phyloP scores from a whole-genome alignment of 1,140 invertebrate genomes.

The Drosophila pseudoananassae region DNA sequence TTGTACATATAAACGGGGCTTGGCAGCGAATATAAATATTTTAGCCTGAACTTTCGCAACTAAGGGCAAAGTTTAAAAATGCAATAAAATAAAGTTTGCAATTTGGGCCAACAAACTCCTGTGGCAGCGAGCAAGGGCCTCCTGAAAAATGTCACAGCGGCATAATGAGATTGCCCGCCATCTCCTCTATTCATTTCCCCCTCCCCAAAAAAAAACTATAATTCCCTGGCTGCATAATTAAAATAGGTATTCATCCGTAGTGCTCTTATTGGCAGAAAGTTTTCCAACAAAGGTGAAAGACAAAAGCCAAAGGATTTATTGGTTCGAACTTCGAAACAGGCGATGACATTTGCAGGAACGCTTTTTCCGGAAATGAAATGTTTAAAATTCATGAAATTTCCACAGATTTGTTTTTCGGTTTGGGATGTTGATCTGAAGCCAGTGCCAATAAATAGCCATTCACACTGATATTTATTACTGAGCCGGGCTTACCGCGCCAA shows the following conservation, averaged over 20 bases:
- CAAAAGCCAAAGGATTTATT: conserved; percentile 65
- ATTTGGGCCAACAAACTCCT: conserved; percentile 24
- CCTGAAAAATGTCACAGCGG: conserved; percentile 63
- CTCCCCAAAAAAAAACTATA: neutral
- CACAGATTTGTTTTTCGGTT: conserved; percentile 23
- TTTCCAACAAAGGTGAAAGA: conserved; percentile 66
- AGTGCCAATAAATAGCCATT: neutral
- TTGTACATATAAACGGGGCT: conserved; percentile 5
- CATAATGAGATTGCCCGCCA: conserved; percentile 57
- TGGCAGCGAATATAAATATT: conserved; percentile 61
- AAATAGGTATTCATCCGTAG: conserved; percentile 18
- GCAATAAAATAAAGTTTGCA: conserved; percentile 80
- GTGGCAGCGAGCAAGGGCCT: conserved; percentile 18
- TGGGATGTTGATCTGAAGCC: neutral
- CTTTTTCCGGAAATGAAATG: conserved; percentile 20
- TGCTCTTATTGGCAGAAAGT: conserved; percentile 26
- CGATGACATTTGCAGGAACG: conserved; percentile 51
- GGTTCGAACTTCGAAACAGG: conserved; percentile 19
- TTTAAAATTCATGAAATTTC: conserved; percentile 52
- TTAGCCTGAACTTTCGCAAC: conserved; percentile 60
- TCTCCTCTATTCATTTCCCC: neutral
- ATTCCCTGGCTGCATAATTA: conserved; percentile 54
- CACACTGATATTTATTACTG: conserved; percentile 33
- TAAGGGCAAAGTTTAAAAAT: conserved; percentile 79
- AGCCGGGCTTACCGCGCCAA: conserved; percentile 34